Base-by-base conservation (phyloP, 2,113 vertebrate genomes). In the Vimba vimba region DNA sequence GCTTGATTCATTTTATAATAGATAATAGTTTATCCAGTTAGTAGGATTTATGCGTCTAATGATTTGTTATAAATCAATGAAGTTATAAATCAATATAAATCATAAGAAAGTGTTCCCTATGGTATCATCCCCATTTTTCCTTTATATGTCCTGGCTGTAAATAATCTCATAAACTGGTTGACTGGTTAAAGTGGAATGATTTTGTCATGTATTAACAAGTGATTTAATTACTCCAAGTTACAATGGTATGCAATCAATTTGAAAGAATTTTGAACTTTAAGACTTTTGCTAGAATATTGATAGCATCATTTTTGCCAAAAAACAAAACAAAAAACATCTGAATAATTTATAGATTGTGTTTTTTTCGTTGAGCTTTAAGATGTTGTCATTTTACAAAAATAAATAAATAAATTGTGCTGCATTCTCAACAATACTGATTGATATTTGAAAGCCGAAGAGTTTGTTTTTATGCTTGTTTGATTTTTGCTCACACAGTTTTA, bases 361-460 rank as follows among this genome's bases (percentile, higher is more conserved):
- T 39, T 25, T 25, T 47, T 23, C 0, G 1, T 9, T 45, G 10
- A 7, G 11, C 23, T 71, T 36, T 10, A 39, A 39, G n/a, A 27
- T 62, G 25, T 23, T 60, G 10, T 25, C 13, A 39, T 43, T 39
- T 79, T 60, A 4, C 21, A 25, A 3, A 12, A 15, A 60, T 17
- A 79, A 43, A 17, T 4, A 33, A 33, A 33, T 4, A 33, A 33
- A 33, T 4, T 15, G 5, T 43, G 13, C 23, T n/a, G 39, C 15
- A 27, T 45, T 80, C 36, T 80, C 23, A 11, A 47, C 39, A 64
- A 62, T 45, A 4, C 15, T 80, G n/a, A 64, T 45, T 64, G 78
- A 25, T 43, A 17, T 79, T 79, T 79, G 36, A 79, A 79, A 27
- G 36, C 36, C 12, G 77, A 47, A 47, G 39, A 74, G 43, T 74